Evolutionary conservation across 1,140 invertebrate genomes (phyloP).

Genomic region (Cephus cinctus): DNA sequence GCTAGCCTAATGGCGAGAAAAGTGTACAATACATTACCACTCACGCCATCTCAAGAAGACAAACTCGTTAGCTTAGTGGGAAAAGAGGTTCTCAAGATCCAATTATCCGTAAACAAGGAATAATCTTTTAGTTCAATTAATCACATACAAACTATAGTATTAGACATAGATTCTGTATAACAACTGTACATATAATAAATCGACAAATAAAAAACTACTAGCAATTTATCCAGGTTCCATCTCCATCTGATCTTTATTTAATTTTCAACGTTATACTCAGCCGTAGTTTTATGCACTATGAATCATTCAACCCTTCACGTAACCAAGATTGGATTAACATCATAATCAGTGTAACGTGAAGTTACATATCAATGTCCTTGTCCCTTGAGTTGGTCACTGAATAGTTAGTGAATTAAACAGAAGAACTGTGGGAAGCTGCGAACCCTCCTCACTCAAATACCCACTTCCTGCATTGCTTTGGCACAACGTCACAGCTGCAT

Average conservation of each 20-base stretch:
- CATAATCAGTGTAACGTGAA: no score
- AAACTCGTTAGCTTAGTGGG: constrained; percentile 24
- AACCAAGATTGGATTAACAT: constrained; percentile 39
- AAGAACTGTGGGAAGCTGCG: constrained; percentile 34
- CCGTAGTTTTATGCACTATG: background rate
- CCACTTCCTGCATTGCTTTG: constrained; percentile 49
- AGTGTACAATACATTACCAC: constrained; percentile 16
- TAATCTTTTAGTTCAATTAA: background rate
- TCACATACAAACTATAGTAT: background rate
- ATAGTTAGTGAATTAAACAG: constrained; percentile 48
- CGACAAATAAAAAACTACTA: background rate
- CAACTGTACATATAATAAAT: constrained; percentile 6
- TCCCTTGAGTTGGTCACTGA: constrained; percentile 39
- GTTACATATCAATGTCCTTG: constrained; percentile 54
- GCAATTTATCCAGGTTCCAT: constrained; percentile 7
- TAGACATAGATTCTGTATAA: constrained; percentile 5
- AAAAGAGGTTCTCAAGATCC: constrained; percentile 12
- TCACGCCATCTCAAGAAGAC: constrained; percentile 16
- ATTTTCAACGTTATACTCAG: constrained; percentile 1
- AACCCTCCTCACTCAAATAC: constrained; percentile 48
- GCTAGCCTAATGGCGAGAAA: constrained; percentile 14
- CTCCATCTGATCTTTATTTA: constrained; percentile 12
- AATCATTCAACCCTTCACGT: constrained; percentile 1
- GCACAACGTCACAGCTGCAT: constrained; percentile 29
- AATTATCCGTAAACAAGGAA: constrained; percentile 10